These are phyloP conservation scores for Apocrypta bakeri DNA, from an alignment of 1,140 invertebrate genomes.

Conservation along the genomic window DNA sequence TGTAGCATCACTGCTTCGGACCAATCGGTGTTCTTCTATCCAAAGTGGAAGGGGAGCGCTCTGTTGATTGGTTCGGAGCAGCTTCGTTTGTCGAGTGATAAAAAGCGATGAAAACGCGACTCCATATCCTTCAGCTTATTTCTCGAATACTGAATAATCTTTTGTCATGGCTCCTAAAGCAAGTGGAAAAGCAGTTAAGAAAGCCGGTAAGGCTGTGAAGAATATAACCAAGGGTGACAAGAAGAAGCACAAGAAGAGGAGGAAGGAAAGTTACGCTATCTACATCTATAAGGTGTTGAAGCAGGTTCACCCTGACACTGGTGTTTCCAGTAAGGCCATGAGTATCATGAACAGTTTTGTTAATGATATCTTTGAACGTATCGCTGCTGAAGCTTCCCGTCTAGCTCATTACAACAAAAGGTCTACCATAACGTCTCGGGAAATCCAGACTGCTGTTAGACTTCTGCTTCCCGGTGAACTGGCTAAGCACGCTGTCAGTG, in stretches of 20 bases:
- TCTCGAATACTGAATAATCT: not conserved
- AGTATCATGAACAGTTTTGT: constrained; percentile 80
- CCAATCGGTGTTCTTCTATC: too few species aligned
- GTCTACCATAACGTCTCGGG: constrained; percentile 70
- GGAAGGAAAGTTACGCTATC: constrained; percentile 82
- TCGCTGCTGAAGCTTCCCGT: constrained; percentile 21
- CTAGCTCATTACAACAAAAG: constrained; percentile 75
- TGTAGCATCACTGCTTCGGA: too few species aligned
- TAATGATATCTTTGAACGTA: constrained; percentile 16
- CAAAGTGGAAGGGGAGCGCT: too few species aligned
- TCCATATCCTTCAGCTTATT: not conserved
- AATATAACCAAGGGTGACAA: constrained; percentile 75
- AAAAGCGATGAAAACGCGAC: not conserved
- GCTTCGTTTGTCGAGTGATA: too few species aligned
- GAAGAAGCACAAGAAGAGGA: constrained; percentile 78
- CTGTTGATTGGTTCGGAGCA: too few species aligned
- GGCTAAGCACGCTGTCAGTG: constrained; percentile 8
- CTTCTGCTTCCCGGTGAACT: constrained; percentile 22
- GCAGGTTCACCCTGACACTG: constrained; percentile 79
- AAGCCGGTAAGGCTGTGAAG: constrained; percentile 77
- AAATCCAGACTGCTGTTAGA: constrained; percentile 69
- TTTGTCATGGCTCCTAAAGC: constrained; percentile 71
- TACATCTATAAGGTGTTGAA: constrained; percentile 85
- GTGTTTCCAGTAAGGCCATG: constrained; percentile 78
- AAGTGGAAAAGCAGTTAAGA: constrained; percentile 74